These are phyloP conservation scores for Malacosoma neustria DNA, from an alignment of 2,888 invertebrate genomes.

Conservation along the genomic window DNA sequence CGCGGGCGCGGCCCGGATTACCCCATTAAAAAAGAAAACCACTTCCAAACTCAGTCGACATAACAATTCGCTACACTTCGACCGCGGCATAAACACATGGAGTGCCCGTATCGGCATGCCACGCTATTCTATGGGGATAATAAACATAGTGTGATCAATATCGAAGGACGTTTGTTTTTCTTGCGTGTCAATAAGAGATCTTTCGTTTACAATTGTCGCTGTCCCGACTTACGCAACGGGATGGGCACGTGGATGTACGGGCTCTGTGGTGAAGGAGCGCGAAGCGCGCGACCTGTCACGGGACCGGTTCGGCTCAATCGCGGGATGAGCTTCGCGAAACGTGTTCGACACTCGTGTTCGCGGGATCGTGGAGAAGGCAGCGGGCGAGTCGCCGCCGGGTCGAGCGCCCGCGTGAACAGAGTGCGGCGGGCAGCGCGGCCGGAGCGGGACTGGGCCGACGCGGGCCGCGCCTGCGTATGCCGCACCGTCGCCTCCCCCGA, in stretches of 20 bases:
- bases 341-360: slow-evolving; percentile 23
- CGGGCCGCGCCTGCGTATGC: slow-evolving; percentile 39
- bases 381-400: slow-evolving; percentile 60
- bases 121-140: slow-evolving; percentile 34
- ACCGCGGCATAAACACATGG: slow-evolving; percentile 21
- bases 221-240: slow-evolving; percentile 61
- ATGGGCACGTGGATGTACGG: slow-evolving; percentile 38
- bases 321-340: slow-evolving; percentile 10
- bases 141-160: slow-evolving; percentile 59
- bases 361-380: slow-evolving; percentile 32
- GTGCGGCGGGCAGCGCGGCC: slow-evolving; percentile 63
- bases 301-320: slow-evolving; percentile 5
- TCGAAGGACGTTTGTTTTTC: slow-evolving; percentile 48
- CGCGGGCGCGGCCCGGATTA: slow-evolving; percentile 56
- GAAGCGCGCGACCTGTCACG: slow-evolving; percentile 2
- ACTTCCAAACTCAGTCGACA: slow-evolving; percentile 34
- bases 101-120: slow-evolving; percentile 18
- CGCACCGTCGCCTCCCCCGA: slow-evolving; percentile 46
- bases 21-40: slow-evolving; percentile 39
- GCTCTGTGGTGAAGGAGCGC: slow-evolving; percentile 13
- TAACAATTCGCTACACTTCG: slow-evolving; percentile 23
- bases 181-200: slow-evolving; percentile 59
- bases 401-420: slow-evolving; percentile 45
- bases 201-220: slow-evolving; percentile 37
- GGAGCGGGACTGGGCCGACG: slow-evolving; percentile 62